These are phyloP conservation scores for Urosaurus nigricauda DNA, from an alignment of 2,797 vertebrate genomes.

Conservation along the genomic window DNA sequence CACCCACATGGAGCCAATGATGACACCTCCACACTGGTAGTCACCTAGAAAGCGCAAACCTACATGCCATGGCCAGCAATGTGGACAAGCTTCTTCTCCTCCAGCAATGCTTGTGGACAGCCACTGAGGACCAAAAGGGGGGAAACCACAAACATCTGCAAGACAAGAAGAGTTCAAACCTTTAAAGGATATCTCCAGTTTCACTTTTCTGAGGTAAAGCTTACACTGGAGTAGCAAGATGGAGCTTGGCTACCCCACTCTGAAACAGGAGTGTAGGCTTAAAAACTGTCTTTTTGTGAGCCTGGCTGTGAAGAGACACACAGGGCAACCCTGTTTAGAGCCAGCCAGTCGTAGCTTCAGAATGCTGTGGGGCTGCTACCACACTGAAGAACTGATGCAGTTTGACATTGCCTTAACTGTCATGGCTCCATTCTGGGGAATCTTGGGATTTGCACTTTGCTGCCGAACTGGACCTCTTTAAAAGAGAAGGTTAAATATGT, in stretches of 20 bases:
- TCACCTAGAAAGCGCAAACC: slow-evolving; percentile 40
- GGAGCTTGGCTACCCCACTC: neutral
- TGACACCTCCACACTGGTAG: neutral
- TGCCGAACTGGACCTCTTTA: too few relatives aligned
- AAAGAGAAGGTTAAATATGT: too few relatives aligned
- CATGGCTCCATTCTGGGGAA: too few relatives aligned
- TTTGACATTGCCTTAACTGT: too few relatives aligned
- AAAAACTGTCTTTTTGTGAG: neutral
- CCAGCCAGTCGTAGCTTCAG: too few relatives aligned
- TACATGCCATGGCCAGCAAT: slow-evolving; percentile 44
- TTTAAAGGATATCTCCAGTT: neutral
- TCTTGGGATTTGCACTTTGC: too few relatives aligned
- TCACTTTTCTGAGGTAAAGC: neutral
- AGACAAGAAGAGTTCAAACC: neutral
- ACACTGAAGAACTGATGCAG: too few relatives aligned
- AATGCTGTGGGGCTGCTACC: too few relatives aligned
- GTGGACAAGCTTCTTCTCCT: slow-evolving; percentile 45
- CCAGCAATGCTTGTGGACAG: rapidly evolving
- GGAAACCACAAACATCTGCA: slow-evolving; percentile 29
- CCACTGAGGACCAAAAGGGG: neutral
- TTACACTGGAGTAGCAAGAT: neutral
- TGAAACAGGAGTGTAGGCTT: neutral
- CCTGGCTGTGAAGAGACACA: too few relatives aligned
- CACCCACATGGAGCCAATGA: neutral
- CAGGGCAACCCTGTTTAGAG: too few relatives aligned